Evolutionary conservation across 2,113 vertebrate genomes (phyloP).

Genomic region (Neotragus pygmaeus): DNA sequence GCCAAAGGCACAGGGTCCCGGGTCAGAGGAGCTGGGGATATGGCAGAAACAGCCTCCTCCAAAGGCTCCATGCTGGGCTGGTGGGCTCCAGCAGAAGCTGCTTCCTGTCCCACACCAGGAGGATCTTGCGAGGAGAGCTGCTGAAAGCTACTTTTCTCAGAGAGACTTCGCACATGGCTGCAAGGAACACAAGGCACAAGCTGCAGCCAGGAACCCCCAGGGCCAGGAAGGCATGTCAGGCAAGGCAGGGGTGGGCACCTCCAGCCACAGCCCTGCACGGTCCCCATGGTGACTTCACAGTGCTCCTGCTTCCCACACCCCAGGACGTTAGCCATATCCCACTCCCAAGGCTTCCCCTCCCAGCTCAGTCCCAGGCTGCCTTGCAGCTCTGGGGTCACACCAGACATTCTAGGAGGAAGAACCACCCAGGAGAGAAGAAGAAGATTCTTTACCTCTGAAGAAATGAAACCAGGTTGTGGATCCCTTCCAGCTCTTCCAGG

Average conservation of each 20-base stretch:
- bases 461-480: background rate
- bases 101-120: background rate
- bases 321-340: rapidly evolving
- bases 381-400: background rate
- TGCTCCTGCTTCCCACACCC: background rate
- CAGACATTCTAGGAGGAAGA: too few relatives aligned
- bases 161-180: background rate
- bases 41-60: rapidly evolving
- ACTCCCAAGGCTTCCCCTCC: background rate
- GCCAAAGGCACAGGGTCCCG: background rate
- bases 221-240: background rate
- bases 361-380: background rate
- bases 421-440: background rate
- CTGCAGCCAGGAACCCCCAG: background rate
- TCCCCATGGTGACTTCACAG: background rate
- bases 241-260: background rate
- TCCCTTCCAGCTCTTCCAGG: background rate
- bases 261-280: rapidly evolving
- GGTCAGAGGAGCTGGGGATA: background rate
- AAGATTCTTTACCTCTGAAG: background rate
- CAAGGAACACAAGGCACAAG: background rate
- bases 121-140: background rate
- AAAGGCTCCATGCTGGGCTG: background rate
- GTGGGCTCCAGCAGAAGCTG: rapidly evolving
- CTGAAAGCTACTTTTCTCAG: background rate